Evolutionary conservation across 2,797 vertebrate species (phyloP).

Genomic region (Lithobates sylvaticus): DNA sequence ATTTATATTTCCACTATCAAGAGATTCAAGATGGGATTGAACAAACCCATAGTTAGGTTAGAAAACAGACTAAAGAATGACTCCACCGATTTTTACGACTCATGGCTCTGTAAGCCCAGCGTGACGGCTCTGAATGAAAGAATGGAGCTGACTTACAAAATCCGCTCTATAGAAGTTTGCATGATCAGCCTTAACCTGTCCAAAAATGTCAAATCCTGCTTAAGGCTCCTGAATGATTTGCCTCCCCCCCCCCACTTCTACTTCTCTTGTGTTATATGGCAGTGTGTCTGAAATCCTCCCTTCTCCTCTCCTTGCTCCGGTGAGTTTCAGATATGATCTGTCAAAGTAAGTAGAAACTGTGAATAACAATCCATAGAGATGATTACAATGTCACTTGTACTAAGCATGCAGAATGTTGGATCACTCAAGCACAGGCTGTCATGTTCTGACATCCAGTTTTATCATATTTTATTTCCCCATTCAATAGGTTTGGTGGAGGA

Average conservation of each 20-base stretch:
- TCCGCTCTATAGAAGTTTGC: constrained; percentile 7
- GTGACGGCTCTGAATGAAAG: not conserved
- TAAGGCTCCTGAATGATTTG: constrained; percentile 51
- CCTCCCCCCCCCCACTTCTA: constrained; percentile 31
- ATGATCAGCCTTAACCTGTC: constrained; percentile 42
- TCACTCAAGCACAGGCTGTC: constrained; percentile 46
- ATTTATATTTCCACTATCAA: too few species aligned
- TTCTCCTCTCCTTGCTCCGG: constrained; percentile 39
- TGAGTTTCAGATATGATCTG: constrained; percentile 58
- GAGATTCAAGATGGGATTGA: too few species aligned
- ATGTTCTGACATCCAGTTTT: constrained; percentile 44
- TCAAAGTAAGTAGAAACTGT: constrained; percentile 56
- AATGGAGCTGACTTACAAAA: not conserved
- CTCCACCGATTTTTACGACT: too few species aligned
- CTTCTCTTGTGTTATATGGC: constrained; percentile 26
- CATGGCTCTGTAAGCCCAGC: not conserved
- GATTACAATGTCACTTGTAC: constrained; percentile 60
- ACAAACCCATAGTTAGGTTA: too few species aligned
- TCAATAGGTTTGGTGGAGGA: constrained; percentile 7
- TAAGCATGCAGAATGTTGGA: constrained; percentile 47
- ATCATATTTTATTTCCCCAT: constrained; percentile 39
- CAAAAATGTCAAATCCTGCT: constrained; percentile 40
- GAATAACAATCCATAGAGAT: constrained; percentile 61
- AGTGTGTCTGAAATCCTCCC: constrained; percentile 43
- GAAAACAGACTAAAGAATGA: too few species aligned